These are phyloP conservation scores for Luehdorfia chinensis DNA, from an alignment of 1,140 invertebrate genomes.

Conservation along the genomic window DNA sequence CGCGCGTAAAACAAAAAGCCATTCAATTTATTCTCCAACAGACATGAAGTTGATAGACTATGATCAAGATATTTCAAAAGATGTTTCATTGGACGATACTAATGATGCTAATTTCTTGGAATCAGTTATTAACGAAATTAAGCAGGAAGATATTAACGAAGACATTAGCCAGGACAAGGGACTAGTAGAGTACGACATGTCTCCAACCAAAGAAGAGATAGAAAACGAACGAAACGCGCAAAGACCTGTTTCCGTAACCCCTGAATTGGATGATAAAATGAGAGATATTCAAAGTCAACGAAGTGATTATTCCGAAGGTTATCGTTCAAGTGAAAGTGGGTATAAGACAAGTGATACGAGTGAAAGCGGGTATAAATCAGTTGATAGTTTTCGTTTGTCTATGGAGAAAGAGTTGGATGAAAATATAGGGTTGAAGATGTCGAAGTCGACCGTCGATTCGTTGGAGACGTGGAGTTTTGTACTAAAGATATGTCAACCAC, in stretches of 20 bases:
- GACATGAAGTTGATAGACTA: slow-evolving; percentile 32
- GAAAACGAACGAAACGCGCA: slow-evolving; percentile 30
- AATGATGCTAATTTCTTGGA: slow-evolving; percentile 64
- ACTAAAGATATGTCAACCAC: slow-evolving; percentile 64
- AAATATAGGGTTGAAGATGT: slow-evolving; percentile 32
- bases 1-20: slow-evolving; percentile 30
- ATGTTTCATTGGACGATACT: slow-evolving; percentile 39
- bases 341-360: slow-evolving; percentile 34
- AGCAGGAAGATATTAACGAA: slow-evolving; percentile 51
- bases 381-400: slow-evolving; percentile 40
- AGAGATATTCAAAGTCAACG: slow-evolving; percentile 33
- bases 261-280: slow-evolving; percentile 48
- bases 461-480: slow-evolving; percentile 68
- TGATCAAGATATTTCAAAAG: slow-evolving; percentile 32
- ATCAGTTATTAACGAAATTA: slow-evolving; percentile 67
- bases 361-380: slow-evolving; percentile 25
- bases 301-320: slow-evolving; percentile 43
- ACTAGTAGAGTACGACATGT: slow-evolving; percentile 62
- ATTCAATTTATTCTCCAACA: slow-evolving; percentile 34
- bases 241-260: slow-evolving; percentile 40
- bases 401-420: slow-evolving; percentile 48
- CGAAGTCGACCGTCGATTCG: slow-evolving; percentile 48
- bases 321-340: slow-evolving; percentile 46
- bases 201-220: slow-evolving; percentile 46
- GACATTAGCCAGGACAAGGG: slow-evolving; percentile 57